Percentiles rank a stretch among this genome's conserved stretches.
These are phyloP conservation scores for Pantherophis guttatus DNA, from an alignment of 2,113 vertebrate genomes.

Conservation along the genomic window DNA sequence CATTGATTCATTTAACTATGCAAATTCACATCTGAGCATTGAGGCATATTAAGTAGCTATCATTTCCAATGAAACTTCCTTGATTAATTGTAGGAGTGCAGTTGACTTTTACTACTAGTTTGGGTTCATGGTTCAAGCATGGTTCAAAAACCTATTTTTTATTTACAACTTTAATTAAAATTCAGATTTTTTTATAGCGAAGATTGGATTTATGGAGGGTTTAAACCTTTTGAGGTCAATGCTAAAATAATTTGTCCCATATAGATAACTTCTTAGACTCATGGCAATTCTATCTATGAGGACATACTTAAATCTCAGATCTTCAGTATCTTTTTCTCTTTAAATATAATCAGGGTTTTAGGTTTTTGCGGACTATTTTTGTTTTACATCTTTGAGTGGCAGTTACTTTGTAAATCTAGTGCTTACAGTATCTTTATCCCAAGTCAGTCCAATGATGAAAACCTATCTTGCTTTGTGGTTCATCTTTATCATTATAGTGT, in stretches of 20 bases:
- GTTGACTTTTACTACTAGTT: background rate
- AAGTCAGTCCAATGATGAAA: background rate
- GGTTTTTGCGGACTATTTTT: background rate
- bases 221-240: background rate
- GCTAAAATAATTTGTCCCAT: background rate
- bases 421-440: background rate
- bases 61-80: background rate
- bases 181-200: background rate
- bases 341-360: background rate
- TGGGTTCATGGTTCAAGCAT: background rate
- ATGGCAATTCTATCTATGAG: background rate
- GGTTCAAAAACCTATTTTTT: background rate
- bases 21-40: background rate
- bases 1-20: background rate
- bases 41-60: background rate
- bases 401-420: constrained; percentile 23
- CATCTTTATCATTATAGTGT: background rate
- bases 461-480: background rate
- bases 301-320: background rate
- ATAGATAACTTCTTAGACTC: background rate
- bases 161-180: background rate
- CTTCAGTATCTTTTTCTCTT: background rate
- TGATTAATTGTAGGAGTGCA: background rate
- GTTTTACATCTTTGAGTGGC: background rate
- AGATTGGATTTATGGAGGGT: background rate